phyloP scores from a whole-genome alignment of 2,888 invertebrate genomes.

The Boloria selene region DNA sequence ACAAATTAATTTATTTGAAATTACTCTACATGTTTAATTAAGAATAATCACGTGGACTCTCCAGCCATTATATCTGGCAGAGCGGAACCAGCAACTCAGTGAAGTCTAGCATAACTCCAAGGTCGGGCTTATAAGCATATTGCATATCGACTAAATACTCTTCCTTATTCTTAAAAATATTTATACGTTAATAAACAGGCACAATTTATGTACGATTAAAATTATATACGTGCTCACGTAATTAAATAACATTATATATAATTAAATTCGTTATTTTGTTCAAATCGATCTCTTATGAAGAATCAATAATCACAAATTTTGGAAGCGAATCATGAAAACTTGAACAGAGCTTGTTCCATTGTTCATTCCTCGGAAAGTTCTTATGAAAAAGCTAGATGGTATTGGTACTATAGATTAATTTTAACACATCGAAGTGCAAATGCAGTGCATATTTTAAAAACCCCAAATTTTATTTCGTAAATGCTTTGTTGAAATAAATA shows the following conservation, averaged over 20 bases:
- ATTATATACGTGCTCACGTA: too few species aligned
- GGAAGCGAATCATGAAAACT: too few species aligned
- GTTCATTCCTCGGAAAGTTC: too few species aligned
- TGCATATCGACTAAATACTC: conserved; percentile 1
- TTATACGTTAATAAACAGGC: too few species aligned
- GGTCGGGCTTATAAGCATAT: conserved; percentile 52
- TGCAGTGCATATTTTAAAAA: neutral
- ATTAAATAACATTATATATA: too few species aligned
- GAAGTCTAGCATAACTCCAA: conserved; percentile 66
- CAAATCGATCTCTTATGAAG: too few species aligned
- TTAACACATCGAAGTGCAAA: neutral
- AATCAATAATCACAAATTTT: too few species aligned
- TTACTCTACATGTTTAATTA: conserved; percentile 13
- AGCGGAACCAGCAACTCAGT: conserved; percentile 59
- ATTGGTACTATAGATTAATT: neutral
- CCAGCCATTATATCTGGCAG: conserved; percentile 45
- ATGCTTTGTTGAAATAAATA: conserved; percentile 12
- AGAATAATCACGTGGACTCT: conserved; percentile 7
- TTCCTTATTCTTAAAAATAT: too few species aligned
- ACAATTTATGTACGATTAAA: too few species aligned
- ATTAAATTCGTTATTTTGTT: too few species aligned
- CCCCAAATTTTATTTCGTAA: neutral
- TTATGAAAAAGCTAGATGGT: neutral
- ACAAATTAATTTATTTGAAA: neutral
- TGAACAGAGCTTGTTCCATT: too few species aligned